Evolutionary conservation across 2,113 vertebrate species (phyloP).

Genomic region (Carollia perspicillata): DNA sequence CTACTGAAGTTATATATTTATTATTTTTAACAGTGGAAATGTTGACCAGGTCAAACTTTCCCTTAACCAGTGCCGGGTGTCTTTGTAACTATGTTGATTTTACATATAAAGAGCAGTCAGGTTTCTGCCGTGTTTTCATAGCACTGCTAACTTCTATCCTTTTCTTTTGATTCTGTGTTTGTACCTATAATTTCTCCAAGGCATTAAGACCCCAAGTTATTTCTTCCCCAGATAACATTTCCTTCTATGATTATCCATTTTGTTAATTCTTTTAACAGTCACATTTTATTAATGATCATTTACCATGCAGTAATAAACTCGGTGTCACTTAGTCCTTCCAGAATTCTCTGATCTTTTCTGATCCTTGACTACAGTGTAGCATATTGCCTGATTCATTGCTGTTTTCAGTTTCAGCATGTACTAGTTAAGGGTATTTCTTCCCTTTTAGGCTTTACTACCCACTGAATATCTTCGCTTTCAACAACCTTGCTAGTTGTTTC

Average conservation of each 20-base stretch:
- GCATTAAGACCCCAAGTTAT: slow-evolving; percentile 20
- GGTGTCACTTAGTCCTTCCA: slow-evolving; percentile 64
- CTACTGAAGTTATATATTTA: not conserved
- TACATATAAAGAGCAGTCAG: slow-evolving; percentile 7
- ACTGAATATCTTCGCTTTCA: slow-evolving; percentile 31
- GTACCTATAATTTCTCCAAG: slow-evolving; percentile 21
- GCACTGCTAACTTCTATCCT: not conserved
- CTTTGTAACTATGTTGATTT: not conserved
- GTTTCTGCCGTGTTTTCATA: not conserved
- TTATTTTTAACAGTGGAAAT: slow-evolving; percentile 41
- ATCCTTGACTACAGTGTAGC: slow-evolving; percentile 51
- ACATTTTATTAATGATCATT: slow-evolving; percentile 56
- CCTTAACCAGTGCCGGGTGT: not conserved
- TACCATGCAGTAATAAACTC: slow-evolving; percentile 45
- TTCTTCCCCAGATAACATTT: slow-evolving; percentile 59
- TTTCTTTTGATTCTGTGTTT: not conserved
- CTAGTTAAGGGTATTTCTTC: slow-evolving; percentile 37
- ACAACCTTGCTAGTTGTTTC: not conserved
- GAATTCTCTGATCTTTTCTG: slow-evolving; percentile 67
- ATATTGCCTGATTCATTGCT: slow-evolving; percentile 56
- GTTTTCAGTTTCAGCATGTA: slow-evolving; percentile 42
- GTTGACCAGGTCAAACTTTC: not conserved
- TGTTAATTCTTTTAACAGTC: slow-evolving; percentile 5
- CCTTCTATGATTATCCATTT: slow-evolving; percentile 14
- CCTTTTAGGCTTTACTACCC: slow-evolving; percentile 33